phyloP scores from a whole-genome alignment of 53 echinoderm and acorn worm species.

The Crossaster papposus region DNA sequence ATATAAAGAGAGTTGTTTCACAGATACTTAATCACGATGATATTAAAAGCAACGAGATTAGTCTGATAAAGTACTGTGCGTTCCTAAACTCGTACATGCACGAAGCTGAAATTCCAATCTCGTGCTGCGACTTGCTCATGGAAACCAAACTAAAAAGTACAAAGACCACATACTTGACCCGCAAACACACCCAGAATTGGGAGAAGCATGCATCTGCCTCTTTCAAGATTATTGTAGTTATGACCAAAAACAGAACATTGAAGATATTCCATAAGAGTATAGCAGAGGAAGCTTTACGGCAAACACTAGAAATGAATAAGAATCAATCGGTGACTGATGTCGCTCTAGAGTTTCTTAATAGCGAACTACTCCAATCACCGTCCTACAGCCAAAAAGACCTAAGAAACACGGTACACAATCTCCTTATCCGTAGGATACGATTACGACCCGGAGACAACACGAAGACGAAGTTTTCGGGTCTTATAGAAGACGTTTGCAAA shows the following conservation, averaged over 20 bases:
- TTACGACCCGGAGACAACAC: conserved; percentile 27
- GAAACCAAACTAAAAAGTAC: background rate
- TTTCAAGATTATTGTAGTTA: conserved; percentile 36
- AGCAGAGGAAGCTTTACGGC: conserved; percentile 60
- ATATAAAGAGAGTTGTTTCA: conserved; percentile 32
- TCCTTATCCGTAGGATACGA: conserved; percentile 65
- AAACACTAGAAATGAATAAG: conserved; percentile 1
- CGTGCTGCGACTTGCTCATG: conserved; percentile 80
- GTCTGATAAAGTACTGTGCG: conserved; percentile 70
- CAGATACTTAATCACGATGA: conserved; percentile 22
- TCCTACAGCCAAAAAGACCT: conserved; percentile 41
- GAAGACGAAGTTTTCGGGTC: conserved; percentile 68
- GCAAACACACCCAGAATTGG: conserved; percentile 37
- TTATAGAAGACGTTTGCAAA: conserved; percentile 62
- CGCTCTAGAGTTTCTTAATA: conserved; percentile 57
- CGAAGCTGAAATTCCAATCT: conserved; percentile 69
- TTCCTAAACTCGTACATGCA: conserved; percentile 59
- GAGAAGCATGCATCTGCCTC: conserved; percentile 57
- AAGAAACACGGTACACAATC: conserved; percentile 13
- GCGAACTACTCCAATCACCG: conserved; percentile 44
- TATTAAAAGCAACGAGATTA: conserved; percentile 19
- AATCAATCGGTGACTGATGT: conserved; percentile 48
- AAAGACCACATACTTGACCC: background rate
- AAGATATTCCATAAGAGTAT: conserved; percentile 66
- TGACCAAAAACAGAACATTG: conserved; percentile 47